Percentiles rank a stretch among this genome's conserved stretches.
Evolutionary conservation across 2,888 invertebrate species (phyloP).

Genomic region (Aelia acuminata): DNA sequence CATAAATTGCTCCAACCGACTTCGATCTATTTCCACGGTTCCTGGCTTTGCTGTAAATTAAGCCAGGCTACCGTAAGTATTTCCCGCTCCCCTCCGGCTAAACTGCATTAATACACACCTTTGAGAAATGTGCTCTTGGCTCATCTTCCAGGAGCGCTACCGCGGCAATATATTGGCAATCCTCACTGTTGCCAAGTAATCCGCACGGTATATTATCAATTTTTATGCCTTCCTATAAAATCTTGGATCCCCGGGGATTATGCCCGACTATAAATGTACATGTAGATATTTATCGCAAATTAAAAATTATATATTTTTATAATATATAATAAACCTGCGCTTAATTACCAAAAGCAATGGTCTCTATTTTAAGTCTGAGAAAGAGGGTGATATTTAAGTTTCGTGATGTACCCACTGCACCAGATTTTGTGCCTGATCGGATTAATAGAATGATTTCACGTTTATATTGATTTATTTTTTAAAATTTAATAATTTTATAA

Average conservation of each 20-base stretch:
- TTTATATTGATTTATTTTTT: too few relatives aligned
- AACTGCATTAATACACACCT: conserved; percentile 44
- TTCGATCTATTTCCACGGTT: conserved; percentile 53
- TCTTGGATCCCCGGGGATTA: neutral
- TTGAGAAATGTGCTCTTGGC: conserved; percentile 36
- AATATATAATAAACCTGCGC: too few relatives aligned
- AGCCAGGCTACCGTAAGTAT: conserved; percentile 24
- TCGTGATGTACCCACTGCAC: too few relatives aligned
- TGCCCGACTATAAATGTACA: neutral
- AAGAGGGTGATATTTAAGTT: too few relatives aligned
- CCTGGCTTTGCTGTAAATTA: conserved; percentile 46
- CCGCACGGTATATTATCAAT: neutral
- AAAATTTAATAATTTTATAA: too few relatives aligned
- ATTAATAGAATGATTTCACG: too few relatives aligned
- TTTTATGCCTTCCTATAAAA: neutral
- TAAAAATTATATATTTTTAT: neutral
- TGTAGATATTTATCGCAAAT: neutral
- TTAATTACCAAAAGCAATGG: too few relatives aligned
- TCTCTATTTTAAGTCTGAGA: too few relatives aligned
- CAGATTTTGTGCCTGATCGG: too few relatives aligned
- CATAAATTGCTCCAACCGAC: conserved; percentile 40
- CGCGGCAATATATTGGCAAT: neutral
- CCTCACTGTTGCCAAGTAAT: neutral
- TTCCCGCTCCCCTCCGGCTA: conserved; percentile 32
- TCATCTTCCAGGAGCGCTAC: neutral